These are phyloP conservation scores for Chloromyia formosa DNA, from an alignment of 2,888 invertebrate species.

Conservation along the genomic window DNA sequence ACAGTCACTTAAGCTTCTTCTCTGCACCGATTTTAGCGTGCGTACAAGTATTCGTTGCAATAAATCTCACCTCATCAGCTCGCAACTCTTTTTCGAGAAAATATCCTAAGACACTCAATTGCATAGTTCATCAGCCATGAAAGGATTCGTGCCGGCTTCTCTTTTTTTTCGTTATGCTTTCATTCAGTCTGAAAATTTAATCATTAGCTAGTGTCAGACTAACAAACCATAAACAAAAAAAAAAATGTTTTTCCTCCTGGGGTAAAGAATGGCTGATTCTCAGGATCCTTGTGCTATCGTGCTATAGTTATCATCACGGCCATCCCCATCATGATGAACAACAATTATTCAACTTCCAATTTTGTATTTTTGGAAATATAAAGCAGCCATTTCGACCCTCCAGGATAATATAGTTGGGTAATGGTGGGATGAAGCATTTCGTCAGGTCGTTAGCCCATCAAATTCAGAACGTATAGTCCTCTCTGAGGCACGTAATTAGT, in stretches of 20 bases:
- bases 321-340: conserved; percentile 14
- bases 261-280: background rate
- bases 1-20: too few species aligned
- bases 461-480: background rate
- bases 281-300: too few species aligned
- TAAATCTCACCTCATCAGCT: too few species aligned
- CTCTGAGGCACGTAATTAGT: conserved; percentile 43
- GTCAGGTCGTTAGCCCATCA: conserved; percentile 32
- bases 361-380: conserved; percentile 1
- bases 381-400: background rate
- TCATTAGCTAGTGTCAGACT: background rate
- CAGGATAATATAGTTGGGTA: background rate
- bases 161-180: too few species aligned
- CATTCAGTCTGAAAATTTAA: background rate
- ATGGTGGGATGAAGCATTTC: background rate
- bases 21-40: too few species aligned
- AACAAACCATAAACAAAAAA: background rate
- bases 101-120: too few species aligned
- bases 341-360: conserved; percentile 25
- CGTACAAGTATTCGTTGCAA: too few species aligned
- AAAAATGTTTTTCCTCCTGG: conserved; percentile 2
- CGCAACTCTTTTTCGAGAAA: too few species aligned
- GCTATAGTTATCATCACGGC: too few species aligned
- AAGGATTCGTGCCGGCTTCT: too few species aligned
- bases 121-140: too few species aligned